Evolutionary conservation across 2,888 invertebrate genomes (phyloP), one percentile per base, ranked within the genome.

Genomic region (Tribolium freemani): DNA sequence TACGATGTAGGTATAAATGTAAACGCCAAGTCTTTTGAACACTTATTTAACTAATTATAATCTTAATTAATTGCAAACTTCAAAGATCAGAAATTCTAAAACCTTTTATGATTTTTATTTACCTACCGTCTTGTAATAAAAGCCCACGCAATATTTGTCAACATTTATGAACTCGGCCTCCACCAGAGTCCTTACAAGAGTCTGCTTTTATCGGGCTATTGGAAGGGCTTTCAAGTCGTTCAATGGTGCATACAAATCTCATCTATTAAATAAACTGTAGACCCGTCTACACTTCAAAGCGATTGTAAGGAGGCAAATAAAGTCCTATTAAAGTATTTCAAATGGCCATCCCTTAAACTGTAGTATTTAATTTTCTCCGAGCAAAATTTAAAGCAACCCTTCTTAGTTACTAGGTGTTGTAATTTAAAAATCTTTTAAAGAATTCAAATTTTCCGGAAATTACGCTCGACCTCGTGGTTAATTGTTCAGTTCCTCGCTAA

Each of bases 241-340:
- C 71, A 67, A 71, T 71, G 71, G 67, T 71, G 71, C 71, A 71
- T 71, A 71, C 67, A 71, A 71, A 71, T 71, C 71, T 71, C 71
- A 67, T 71, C 71, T 71, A 67, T 71, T 71, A 71, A 71, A 71
- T 71, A 67, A 71, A 71, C 70, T 70, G 70, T 63, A 57, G 56
- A 54, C 61, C 63, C 63, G n/a, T 54, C 63, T 54, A 51, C 60
- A 69, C 69, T 69, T 69, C 69, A 69, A 69, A 69, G 70, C 56
- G 57, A 56, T 61, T 63, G 61, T 63, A 44, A 70, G 63, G 70
- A 63, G 63, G 54, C 56, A 70, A 70, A 70, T 70, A 70, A 70
- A 70, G 61, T 63, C 38, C 56, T 70, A 63, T 63, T 70, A 70
- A 70, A 69, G 69, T 46, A 69, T 69, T 60, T 53, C 51, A 45